Conservation (phyloP, 2,113 vertebrate species). For the Ictidomys tridecemlineatus region DNA sequence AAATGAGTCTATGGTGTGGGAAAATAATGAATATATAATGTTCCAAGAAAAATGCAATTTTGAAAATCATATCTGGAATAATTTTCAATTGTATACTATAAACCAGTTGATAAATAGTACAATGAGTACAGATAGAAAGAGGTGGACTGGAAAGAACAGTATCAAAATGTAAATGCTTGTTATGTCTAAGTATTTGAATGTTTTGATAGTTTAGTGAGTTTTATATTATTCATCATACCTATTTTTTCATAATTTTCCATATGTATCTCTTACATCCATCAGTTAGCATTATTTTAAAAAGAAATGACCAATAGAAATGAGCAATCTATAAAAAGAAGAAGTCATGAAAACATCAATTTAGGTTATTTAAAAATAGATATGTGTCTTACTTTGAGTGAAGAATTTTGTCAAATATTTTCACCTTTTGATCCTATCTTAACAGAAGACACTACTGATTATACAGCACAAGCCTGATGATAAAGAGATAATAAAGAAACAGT, state of each 20-base stretch:
- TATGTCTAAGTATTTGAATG: background rate
- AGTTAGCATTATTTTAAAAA: background rate
- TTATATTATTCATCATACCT: background rate
- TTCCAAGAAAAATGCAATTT: background rate
- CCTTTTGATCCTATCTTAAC: background rate
- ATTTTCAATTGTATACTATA: conserved; percentile 18
- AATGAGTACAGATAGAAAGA: background rate
- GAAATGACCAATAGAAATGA: background rate
- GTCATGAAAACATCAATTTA: background rate
- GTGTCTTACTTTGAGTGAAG: background rate
- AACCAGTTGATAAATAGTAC: background rate
- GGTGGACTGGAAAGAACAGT: background rate
- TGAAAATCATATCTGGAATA: background rate
- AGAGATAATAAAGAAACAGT: background rate
- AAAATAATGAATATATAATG: conserved; percentile 6
- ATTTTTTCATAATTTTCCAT: background rate
- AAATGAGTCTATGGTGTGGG: background rate
- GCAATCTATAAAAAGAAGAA: background rate
- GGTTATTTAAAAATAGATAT: background rate
- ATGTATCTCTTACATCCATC: background rate
- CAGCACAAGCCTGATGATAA: background rate
- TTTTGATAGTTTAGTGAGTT: background rate
- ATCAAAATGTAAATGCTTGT: background rate
- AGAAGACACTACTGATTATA: background rate
- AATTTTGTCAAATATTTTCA: background rate